Percentiles rank a stretch among this genome's conserved stretches.
phyloP scores from a whole-genome alignment of 1,140 invertebrate species.

The Tigriopus japonicus region DNA sequence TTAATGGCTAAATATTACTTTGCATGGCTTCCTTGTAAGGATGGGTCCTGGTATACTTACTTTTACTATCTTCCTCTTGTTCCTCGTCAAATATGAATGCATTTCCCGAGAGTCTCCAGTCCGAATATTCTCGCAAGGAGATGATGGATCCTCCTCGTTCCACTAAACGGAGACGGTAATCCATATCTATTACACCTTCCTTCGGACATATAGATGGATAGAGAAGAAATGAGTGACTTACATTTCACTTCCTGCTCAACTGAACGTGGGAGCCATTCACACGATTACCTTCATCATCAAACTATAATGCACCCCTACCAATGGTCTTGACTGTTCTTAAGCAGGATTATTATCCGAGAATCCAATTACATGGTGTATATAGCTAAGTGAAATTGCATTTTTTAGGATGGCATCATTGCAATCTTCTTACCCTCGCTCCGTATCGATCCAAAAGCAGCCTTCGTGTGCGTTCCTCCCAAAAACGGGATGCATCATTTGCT shows the following conservation, averaged over 20 bases:
- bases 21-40: background rate
- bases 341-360: background rate
- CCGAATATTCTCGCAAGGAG: background rate
- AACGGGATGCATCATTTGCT: background rate
- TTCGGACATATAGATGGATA: background rate
- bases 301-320: background rate
- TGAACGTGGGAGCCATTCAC: background rate
- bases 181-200: background rate
- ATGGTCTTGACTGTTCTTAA: background rate
- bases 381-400: too few relatives aligned
- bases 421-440: background rate
- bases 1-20: too few relatives aligned
- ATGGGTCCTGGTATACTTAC: background rate
- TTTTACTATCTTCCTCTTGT: background rate
- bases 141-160: background rate
- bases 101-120: background rate
- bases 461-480: background rate
- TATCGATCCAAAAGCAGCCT: background rate
- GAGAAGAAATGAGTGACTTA: background rate
- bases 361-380: too few relatives aligned
- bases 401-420: background rate
- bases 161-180: background rate
- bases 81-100: background rate
- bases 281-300: background rate
- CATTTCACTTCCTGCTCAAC: background rate